phyloP scores from a whole-genome alignment of 2,888 invertebrate species.

The Coenonympha glycerion region DNA sequence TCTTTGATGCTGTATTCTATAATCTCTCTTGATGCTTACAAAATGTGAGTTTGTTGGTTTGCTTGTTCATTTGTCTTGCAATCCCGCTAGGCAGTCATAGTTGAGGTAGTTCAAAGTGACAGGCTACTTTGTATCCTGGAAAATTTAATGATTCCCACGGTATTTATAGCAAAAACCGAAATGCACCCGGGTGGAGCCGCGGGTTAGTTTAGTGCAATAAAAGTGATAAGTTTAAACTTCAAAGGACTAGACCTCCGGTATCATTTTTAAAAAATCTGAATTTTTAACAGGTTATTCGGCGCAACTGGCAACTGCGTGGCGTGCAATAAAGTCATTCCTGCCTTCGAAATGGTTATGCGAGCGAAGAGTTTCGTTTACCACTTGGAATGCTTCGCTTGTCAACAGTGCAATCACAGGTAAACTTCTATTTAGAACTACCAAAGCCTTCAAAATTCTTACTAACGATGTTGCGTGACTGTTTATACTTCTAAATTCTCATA shows the following conservation, averaged over 20 bases:
- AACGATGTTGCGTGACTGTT: neutral
- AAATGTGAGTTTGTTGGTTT: no score
- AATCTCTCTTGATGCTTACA: no score
- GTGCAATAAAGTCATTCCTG: constrained; percentile 94
- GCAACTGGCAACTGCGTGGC: constrained; percentile 93
- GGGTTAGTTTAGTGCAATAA: no score
- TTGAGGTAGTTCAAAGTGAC: no score
- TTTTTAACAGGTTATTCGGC: constrained; percentile 86
- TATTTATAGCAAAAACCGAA: neutral
- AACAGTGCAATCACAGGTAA: constrained; percentile 96
- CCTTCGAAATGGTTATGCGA: constrained; percentile 97
- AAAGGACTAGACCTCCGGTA: neutral
- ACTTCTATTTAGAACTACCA: neutral
- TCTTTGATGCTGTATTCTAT: no score
- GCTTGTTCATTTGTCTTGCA: no score
- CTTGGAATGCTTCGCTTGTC: constrained; percentile 95
- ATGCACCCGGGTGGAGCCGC: no score
- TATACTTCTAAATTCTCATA: neutral
- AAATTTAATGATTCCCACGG: neutral
- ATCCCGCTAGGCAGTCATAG: no score
- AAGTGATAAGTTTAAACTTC: neutral
- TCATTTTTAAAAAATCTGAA: neutral
- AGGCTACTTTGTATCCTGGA: no score
- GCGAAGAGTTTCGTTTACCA: constrained; percentile 94
- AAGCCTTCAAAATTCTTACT: neutral